phyloP scores from a whole-genome alignment of 2,113 vertebrate species.

The Notarius lentiginosus region DNA sequence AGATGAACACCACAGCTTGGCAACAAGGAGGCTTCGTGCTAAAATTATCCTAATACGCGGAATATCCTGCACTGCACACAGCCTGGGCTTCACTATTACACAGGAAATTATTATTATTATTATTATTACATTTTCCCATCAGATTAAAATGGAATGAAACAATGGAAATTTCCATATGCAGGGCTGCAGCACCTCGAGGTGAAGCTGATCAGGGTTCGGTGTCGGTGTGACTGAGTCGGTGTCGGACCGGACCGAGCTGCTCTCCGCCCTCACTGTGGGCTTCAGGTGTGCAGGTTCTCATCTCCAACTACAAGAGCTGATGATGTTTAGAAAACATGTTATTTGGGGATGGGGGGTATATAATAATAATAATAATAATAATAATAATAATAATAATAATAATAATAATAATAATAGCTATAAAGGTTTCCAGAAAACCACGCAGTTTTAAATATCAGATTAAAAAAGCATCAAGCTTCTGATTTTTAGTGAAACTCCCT shows the following conservation, averaged over 20 bases:
- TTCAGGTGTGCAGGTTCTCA: slow-evolving; percentile 64
- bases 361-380: too few relatives aligned
- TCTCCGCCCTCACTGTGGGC: slow-evolving; percentile 52
- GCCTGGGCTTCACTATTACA: not conserved
- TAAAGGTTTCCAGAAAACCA: not conserved
- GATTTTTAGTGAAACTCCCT: too few relatives aligned
- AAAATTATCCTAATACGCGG: slow-evolving; percentile 41
- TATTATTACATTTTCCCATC: not conserved
- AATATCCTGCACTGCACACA: slow-evolving; percentile 20
- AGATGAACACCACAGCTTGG: slow-evolving; percentile 42
- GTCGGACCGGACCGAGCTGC: slow-evolving; percentile 55
- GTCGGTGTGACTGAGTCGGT: slow-evolving; percentile 47
- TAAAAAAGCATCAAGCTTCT: not conserved
- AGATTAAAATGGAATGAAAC: slow-evolving; percentile 26
- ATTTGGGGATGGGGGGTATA: not conserved
- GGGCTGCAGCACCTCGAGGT: slow-evolving; percentile 55
- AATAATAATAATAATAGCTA: too few relatives aligned
- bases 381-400: too few relatives aligned
- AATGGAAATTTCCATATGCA: slow-evolving; percentile 50
- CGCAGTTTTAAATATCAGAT: not conserved
- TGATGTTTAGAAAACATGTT: not conserved
- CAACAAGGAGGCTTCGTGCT: slow-evolving; percentile 32
- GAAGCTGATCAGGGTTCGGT: slow-evolving; percentile 60
- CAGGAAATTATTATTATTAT: not conserved
- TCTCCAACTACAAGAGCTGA: slow-evolving; percentile 3